These are phyloP conservation scores for Sericinus montela DNA, from an alignment of 2,888 invertebrate genomes.

Conservation along the genomic window DNA sequence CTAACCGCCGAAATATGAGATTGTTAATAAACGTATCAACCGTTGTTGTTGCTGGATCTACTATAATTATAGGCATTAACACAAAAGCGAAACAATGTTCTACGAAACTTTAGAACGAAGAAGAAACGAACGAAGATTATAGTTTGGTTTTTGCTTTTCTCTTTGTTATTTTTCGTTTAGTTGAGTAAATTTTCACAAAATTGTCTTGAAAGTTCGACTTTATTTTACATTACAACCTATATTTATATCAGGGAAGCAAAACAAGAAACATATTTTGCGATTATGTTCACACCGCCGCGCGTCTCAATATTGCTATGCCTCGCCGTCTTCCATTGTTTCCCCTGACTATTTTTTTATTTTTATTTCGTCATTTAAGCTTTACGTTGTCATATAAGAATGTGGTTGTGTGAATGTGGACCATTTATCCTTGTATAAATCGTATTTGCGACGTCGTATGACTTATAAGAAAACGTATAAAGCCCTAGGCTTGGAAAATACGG, in stretches of 20 bases:
- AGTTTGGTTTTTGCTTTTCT: too few species aligned
- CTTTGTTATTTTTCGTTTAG: too few species aligned
- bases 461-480: not conserved
- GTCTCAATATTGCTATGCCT: not conserved
- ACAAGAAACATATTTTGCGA: not conserved
- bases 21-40: too few species aligned
- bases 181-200: too few species aligned
- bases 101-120: too few species aligned
- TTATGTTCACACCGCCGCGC: not conserved
- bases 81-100: too few species aligned
- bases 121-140: too few species aligned
- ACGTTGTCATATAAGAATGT: not conserved
- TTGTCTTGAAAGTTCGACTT: too few species aligned
- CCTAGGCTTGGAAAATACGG: too few species aligned
- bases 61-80: too few species aligned
- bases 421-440: conserved; percentile 1
- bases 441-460: not conserved
- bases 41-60: too few species aligned
- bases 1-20: too few species aligned
- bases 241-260: not conserved
- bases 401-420: not conserved
- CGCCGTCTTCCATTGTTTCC: not conserved
- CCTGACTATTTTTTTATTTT: not conserved
- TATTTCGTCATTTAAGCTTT: not conserved
- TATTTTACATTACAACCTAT: not conserved